phyloP scores from a whole-genome alignment of 1,140 invertebrate species.

The Bombus cullumanus region DNA sequence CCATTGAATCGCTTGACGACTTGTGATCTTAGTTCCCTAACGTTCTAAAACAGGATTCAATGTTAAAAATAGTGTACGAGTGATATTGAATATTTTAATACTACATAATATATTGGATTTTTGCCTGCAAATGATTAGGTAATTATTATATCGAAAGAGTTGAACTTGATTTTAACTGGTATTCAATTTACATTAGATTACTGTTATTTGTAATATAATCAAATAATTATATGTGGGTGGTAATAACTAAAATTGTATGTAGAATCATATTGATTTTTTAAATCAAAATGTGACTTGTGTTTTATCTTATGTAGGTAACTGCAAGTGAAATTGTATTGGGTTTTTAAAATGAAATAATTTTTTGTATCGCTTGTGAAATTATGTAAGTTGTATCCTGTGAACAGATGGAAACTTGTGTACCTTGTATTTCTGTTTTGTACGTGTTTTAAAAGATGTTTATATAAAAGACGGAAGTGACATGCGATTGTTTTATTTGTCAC shows the following conservation, averaged over 20 bases:
- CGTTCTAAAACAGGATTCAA: background rate
- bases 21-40: background rate
- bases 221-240: background rate
- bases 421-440: slow-evolving; percentile 12
- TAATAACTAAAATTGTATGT: background rate
- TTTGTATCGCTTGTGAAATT: background rate
- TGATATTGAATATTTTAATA: background rate
- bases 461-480: slow-evolving; percentile 23
- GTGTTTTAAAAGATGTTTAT: slow-evolving; percentile 5
- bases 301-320: background rate
- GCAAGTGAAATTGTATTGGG: background rate
- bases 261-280: background rate
- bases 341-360: background rate
- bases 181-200: background rate
- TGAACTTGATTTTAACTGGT: background rate
- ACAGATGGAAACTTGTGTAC: background rate
- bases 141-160: background rate
- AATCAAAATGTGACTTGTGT: background rate
- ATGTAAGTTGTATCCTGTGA: background rate
- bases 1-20: background rate
- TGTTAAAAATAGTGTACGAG: background rate
- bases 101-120: background rate
- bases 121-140: background rate
- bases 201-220: background rate
- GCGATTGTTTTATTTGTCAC: background rate